These are phyloP conservation scores for Agrochola circellaris DNA, from an alignment of 2,888 invertebrate genomes.

Conservation along the genomic window DNA sequence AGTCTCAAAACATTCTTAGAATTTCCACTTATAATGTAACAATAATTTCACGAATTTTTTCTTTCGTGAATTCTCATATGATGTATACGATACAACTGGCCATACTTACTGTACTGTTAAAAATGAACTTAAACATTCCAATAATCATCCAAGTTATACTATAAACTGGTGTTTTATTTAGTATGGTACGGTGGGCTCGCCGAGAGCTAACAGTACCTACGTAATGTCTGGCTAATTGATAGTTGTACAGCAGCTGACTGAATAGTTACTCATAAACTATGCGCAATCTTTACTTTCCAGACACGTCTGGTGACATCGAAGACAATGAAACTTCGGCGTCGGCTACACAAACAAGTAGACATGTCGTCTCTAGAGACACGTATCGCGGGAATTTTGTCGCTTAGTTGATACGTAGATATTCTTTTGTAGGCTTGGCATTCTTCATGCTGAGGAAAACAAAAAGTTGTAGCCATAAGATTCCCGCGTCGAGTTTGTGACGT, in stretches of 20 bases:
- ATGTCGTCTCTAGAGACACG: neutral
- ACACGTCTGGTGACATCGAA: neutral
- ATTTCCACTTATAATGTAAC: too few species aligned
- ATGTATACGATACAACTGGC: neutral
- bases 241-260: neutral
- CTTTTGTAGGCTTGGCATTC: neutral
- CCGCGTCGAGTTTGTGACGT: conserved; percentile 34
- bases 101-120: too few species aligned
- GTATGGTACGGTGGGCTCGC: too few species aligned
- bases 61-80: neutral
- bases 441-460: conserved; percentile 38
- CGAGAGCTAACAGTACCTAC: neutral
- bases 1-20: conserved; percentile 30
- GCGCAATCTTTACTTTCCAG: neutral
- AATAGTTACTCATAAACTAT: neutral
- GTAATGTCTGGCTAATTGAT: neutral
- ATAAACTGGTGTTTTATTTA: too few species aligned
- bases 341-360: neutral
- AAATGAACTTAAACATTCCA: too few species aligned
- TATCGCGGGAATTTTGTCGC: too few species aligned
- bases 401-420: too few species aligned
- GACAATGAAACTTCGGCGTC: neutral
- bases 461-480: conserved; percentile 12
- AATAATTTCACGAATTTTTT: neutral
- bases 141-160: too few species aligned